These are phyloP conservation scores for Ceraclea dissimilis DNA, from an alignment of 2,888 invertebrate genomes.

Conservation along the genomic window DNA sequence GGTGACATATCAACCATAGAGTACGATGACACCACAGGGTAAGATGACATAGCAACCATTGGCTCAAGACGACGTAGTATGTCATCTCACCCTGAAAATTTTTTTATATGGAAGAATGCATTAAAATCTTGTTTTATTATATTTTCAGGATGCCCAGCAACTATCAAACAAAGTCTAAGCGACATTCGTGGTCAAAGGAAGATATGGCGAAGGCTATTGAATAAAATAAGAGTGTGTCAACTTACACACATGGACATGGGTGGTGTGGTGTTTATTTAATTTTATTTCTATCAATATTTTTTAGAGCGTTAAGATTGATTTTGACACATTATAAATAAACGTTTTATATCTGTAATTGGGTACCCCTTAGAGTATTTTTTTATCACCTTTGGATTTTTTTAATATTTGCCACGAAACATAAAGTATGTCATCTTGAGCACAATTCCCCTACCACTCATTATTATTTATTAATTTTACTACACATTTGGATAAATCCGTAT, in stretches of 20 bases:
- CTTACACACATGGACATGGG: background rate
- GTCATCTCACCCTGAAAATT: background rate
- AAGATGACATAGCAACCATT: constrained; percentile 2
- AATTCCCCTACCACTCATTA: background rate
- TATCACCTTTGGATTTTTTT: background rate
- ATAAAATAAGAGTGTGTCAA: background rate
- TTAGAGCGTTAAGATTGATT: background rate
- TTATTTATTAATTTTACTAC: too few relatives aligned
- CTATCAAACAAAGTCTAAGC: background rate
- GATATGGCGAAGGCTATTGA: background rate
- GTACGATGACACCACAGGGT: too few relatives aligned
- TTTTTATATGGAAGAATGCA: background rate
- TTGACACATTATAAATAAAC: background rate
- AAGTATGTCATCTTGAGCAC: background rate
- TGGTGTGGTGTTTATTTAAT: background rate
- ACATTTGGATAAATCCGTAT: too few relatives aligned
- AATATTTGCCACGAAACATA: background rate
- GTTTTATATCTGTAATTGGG: constrained; percentile 1
- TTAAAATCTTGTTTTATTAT: background rate
- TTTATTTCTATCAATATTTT: background rate
- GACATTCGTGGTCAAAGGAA: constrained; percentile 8
- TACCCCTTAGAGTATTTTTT: background rate
- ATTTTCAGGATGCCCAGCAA: constrained; percentile 3
- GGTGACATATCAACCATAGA: too few relatives aligned
- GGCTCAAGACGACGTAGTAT: background rate